These are phyloP conservation scores for Cephus sareptanus DNA, from an alignment of 2,888 invertebrate genomes.

Conservation along the genomic window DNA sequence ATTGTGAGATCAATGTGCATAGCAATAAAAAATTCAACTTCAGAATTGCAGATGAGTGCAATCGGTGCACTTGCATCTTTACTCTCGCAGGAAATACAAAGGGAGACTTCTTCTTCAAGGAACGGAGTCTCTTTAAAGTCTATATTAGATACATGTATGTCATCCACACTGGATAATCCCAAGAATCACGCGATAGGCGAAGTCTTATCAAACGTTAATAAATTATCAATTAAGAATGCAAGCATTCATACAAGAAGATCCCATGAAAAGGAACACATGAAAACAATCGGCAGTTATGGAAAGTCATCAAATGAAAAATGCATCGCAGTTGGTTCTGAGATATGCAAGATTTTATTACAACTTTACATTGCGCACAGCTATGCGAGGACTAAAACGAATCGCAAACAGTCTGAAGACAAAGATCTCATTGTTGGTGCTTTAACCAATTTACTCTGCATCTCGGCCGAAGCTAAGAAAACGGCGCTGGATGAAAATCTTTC, in stretches of 20 bases:
- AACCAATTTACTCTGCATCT: conserved; percentile 66
- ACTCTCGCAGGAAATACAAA: conserved; percentile 53
- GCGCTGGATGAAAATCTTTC: conserved; percentile 65
- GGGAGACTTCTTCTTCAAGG: conserved; percentile 32
- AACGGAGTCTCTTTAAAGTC: conserved; percentile 30
- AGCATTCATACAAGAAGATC: conserved; percentile 24
- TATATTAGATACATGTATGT: conserved; percentile 40
- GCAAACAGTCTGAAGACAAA: conserved; percentile 59
- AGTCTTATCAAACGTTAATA: conserved; percentile 41
- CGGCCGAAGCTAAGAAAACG: conserved; percentile 65
- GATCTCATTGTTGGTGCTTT: conserved; percentile 63
- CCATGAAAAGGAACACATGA: conserved; percentile 8
- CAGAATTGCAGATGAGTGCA: conserved; percentile 53
- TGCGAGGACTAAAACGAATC: conserved; percentile 51
- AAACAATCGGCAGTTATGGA: not conserved
- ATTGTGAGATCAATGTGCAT: conserved; percentile 45
- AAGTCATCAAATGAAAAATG: not conserved
- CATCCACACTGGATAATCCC: conserved; percentile 19
- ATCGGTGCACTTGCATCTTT: conserved; percentile 54
- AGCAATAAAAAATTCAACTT: conserved; percentile 44
- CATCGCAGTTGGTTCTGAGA: conserved; percentile 60
- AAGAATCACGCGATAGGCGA: conserved; percentile 33
- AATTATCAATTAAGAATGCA: conserved; percentile 37
- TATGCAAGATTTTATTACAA: conserved; percentile 66
- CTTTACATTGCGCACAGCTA: conserved; percentile 65